Conservation (phyloP, 2,113 vertebrate genomes). For the Leptobrachium leishanense region DNA sequence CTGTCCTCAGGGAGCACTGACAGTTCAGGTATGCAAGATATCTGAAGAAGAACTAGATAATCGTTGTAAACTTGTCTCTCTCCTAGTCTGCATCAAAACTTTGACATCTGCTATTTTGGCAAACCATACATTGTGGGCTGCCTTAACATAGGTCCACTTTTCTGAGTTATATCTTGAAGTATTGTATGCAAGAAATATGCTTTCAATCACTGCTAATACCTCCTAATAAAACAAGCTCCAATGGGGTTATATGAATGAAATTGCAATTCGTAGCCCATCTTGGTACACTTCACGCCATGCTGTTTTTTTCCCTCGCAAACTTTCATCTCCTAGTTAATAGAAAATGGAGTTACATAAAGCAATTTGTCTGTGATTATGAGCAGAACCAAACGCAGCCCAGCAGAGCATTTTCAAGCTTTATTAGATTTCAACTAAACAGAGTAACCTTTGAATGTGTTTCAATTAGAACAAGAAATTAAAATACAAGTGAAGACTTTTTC, state of each 20-base stretch:
- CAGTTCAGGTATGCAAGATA: too few relatives aligned
- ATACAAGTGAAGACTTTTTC: conserved; percentile 1
- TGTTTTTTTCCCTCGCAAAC: conserved; percentile 6
- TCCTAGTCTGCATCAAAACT: too few relatives aligned
- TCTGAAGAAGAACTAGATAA: too few relatives aligned
- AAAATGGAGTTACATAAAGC: conserved; percentile 50
- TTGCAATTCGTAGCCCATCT: conserved; percentile 2
- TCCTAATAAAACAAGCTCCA: conserved; percentile 9
- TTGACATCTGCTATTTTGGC: too few relatives aligned
- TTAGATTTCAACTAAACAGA: conserved; percentile 42
- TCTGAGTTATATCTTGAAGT: background rate
- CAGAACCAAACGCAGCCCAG: conserved; percentile 34
- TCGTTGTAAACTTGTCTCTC: too few relatives aligned
- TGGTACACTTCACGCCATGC: conserved; percentile 23
- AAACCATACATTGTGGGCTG: background rate
- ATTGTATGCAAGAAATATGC: background rate
- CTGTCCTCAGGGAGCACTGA: too few relatives aligned
- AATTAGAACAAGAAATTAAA: conserved; percentile 37
- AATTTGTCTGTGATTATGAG: conserved; percentile 47
- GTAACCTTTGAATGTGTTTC: conserved; percentile 43
- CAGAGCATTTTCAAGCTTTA: conserved; percentile 43
- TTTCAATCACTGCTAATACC: background rate
- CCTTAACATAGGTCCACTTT: background rate
- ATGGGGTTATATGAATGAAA: conserved; percentile 10
- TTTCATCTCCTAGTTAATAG: conserved; percentile 35